Base-by-base conservation (phyloP, 2,113 vertebrate species). In the Pteropus alecto region DNA sequence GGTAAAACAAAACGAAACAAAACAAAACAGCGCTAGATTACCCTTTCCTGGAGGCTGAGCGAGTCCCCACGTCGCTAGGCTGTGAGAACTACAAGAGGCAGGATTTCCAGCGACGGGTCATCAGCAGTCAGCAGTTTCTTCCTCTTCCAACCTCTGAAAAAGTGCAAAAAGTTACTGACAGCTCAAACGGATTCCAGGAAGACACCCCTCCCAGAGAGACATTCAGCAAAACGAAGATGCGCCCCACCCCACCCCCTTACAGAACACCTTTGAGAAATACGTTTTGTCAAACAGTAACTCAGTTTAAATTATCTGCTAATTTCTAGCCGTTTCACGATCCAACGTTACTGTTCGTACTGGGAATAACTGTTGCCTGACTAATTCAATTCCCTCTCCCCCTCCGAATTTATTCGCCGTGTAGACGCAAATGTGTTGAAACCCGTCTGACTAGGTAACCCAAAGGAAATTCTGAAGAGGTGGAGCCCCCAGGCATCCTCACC, bases 391-490 rank as follows among this genome's bases (percentile, higher is more conserved):
- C 26, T n/a, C 18, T 14, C 58, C 24, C 71, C 18, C 41, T 77
- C 65, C 2, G 10, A 33, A 54, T 26, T 82, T 88, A 58, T 54
- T 93, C 51, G 19, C 81, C 67, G 22, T 78, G 68, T 71, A 79
- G 77, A 94, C 58, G 74, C 60, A 87, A 6, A 13, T 16, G 65
- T 56, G 35, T 60, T 79, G 76, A 93, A 87, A 73, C 78, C 82
- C 81, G n/a, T 43, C 48, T 86, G 63, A 67, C 77, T 43, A 82
- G 85, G 87, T 90, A 84, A 65, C 51, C 14, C 61, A 87, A 74
- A 95, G 94, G 68, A 88, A 92, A 91, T 94, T 81, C 61, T 38
- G 58, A 73, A 71, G 73, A 68, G 46, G 85, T 71, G 7, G 33
- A 46, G 46, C 41, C 70, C 54, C 78, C 58, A 54, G 56, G 58